Evolutionary conservation across 2,113 vertebrate species (phyloP).

Genomic region (Genyomyrus donnyi): DNA sequence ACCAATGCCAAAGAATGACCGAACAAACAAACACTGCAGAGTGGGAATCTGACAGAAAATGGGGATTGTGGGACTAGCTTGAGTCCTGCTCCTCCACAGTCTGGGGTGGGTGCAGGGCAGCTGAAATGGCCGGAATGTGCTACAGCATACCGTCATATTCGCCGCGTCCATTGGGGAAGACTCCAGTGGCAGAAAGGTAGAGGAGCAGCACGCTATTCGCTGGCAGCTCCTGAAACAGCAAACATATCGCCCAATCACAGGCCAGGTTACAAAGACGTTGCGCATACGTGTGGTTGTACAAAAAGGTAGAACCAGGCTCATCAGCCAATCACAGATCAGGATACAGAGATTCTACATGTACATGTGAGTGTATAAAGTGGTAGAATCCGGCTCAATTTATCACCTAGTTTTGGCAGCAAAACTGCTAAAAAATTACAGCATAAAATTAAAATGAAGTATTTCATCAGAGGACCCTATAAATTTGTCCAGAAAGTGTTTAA

Average conservation of each 20-base stretch:
- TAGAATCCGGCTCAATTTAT: background rate
- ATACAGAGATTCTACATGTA: background rate
- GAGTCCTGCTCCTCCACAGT: background rate
- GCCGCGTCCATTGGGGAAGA: constrained; percentile 85
- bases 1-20: background rate
- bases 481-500: background rate
- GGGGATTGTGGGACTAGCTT: background rate
- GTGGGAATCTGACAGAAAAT: background rate
- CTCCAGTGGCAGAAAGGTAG: constrained; percentile 92
- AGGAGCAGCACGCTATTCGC: constrained; percentile 92
- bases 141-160: constrained; percentile 84
- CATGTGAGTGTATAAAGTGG: background rate
- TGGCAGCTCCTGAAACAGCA: constrained; percentile 77
- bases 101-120: background rate
- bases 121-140: background rate
- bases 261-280: background rate
- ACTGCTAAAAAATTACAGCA: background rate
- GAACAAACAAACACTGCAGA: background rate
- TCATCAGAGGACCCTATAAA: background rate
- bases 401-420: background rate
- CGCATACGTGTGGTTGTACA: background rate
- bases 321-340: background rate
- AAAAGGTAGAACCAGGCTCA: background rate
- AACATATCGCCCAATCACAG: background rate
- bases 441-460: background rate